Conservation (phyloP, 2,113 vertebrate genomes). For the Gobio gobio region DNA sequence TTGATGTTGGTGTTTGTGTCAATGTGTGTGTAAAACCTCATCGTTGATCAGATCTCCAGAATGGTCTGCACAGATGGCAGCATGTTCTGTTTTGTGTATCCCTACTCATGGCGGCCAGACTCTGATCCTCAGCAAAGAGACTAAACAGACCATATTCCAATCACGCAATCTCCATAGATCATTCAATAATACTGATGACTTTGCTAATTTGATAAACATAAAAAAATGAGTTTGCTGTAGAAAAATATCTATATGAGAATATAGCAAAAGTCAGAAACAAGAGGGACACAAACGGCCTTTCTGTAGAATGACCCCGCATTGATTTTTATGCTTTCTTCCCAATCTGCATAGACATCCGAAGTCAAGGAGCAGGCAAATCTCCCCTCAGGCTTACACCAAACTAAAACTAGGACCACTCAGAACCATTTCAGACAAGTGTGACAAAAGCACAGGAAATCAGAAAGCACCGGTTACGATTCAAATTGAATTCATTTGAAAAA, state of each 20-base stretch:
- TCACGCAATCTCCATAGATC: neutral
- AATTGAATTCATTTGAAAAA: slow-evolving; percentile 55
- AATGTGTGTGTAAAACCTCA: neutral
- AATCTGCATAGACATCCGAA: too few relatives aligned
- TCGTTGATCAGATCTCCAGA: neutral
- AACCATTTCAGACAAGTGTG: slow-evolving; percentile 41
- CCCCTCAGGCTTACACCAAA: neutral
- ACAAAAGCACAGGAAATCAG: slow-evolving; percentile 24
- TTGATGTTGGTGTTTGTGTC: slow-evolving; percentile 12
- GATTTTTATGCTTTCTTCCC: neutral
- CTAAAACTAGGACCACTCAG: neutral
- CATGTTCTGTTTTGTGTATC: neutral
- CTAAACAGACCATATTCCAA: neutral
- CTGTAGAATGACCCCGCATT: neutral
- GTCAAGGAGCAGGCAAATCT: too few relatives aligned
- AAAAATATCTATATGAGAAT: neutral
- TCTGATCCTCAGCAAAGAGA: neutral
- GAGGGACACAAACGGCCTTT: neutral
- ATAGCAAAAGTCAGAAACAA: neutral
- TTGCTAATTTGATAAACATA: neutral
- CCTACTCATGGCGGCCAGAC: neutral
- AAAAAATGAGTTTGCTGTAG: neutral
- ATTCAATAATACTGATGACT: neutral
- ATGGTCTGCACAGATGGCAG: slow-evolving; percentile 23
- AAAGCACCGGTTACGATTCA: slow-evolving; percentile 23